Evolutionary conservation across 1,140 invertebrate species (phyloP), one percentile per base, ranked within the genome.

Genomic region (Drosophila yakuba): DNA sequence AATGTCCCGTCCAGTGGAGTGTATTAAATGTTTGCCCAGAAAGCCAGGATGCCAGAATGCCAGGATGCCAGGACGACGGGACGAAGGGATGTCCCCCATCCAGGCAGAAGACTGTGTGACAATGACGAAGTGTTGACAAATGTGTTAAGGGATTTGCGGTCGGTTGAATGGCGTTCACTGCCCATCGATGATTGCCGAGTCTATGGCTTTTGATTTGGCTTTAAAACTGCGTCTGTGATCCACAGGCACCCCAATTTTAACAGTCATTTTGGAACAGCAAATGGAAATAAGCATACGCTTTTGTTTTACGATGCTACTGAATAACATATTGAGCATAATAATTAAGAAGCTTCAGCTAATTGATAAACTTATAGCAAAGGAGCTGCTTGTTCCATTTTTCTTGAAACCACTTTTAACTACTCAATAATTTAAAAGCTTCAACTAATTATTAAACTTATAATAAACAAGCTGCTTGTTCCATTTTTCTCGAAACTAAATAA

Each of bases 41-140:
- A 60, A 74, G 56, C 39, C 38, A 20, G 14, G 7, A 15, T 17
- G 35, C 62, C 54, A 12, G 47, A 2, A 11, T n/a, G 38, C 2
- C 38, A 20, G 20, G 20, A 20, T 20, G 20, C 1, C 20, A 20
- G 20, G 20, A 20, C 2, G 1, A 1, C 20, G 20, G 20, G 12
- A n/a, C 8, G 32, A 58, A 48, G 15, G 47, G 4, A 14, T 28
- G 35, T 1, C 12, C 11, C 35, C 12, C 7, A 11, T 25, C 8
- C 38, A 20, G 20, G 20, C 20, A 20, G 20, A 36, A 32, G 56
- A 8, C 32, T 48, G 38, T 62, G 58, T 83, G 86, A 91, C 88
- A 90, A 84, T 86, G 88, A 91, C 80, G 82, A 90, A 91, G 88
- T 90, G 88, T 91, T 91, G 88, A 91, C 86, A 91, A 91, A 91